Evolutionary conservation across 1,140 invertebrate species (phyloP).

Genomic region (Chrysoperla carnea): DNA sequence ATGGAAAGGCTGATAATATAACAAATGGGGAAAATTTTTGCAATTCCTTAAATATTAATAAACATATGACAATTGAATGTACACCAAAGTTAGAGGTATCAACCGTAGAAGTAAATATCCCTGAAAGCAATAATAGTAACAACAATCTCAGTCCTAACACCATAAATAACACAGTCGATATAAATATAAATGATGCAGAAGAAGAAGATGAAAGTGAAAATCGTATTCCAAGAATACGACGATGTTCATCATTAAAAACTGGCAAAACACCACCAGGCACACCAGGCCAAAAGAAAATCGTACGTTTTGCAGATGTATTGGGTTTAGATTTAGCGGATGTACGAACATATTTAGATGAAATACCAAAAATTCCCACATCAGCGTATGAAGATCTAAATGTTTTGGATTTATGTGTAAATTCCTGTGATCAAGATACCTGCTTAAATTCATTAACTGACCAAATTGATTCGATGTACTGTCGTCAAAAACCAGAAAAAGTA

Average conservation of each 20-base stretch:
- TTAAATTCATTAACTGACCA: conserved; percentile 1
- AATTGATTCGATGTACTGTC: background rate
- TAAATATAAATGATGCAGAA: background rate
- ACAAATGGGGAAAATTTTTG: background rate
- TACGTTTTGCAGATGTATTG: conserved; percentile 85
- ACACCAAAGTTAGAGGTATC: too few relatives aligned
- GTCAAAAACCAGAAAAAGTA: conserved; percentile 28
- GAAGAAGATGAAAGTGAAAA: conserved; percentile 23
- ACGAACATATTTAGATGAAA: conserved; percentile 74
- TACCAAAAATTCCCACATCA: conserved; percentile 71
- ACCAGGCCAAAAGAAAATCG: conserved; percentile 80
- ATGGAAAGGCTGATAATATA: background rate
- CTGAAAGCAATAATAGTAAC: background rate
- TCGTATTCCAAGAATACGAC: conserved; percentile 42
- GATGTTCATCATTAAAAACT: conserved; percentile 75
- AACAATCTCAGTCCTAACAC: background rate
- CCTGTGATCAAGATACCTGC: conserved; percentile 8
- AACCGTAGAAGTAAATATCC: too few relatives aligned
- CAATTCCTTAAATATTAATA: too few relatives aligned
- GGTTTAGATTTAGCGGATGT: conserved; percentile 85
- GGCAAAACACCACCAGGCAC: conserved; percentile 83
- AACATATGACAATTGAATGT: too few relatives aligned
- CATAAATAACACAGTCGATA: background rate
- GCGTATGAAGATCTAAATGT: conserved; percentile 56
- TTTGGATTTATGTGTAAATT: conserved; percentile 23